Base-by-base conservation (phyloP, 2,888 invertebrate genomes). In the Anoncus sp. region DNA sequence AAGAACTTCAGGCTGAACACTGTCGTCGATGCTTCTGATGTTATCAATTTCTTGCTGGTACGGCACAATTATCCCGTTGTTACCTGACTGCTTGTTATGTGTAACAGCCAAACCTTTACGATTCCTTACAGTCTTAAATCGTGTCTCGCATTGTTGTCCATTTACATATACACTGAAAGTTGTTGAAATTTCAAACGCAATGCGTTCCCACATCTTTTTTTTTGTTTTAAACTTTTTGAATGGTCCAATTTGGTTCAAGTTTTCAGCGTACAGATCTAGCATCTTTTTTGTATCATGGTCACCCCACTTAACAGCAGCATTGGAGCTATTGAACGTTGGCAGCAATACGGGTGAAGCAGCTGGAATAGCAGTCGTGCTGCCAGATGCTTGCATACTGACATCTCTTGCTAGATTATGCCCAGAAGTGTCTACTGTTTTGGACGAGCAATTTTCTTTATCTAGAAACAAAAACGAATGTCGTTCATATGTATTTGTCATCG, bases 191-290 rank as follows among this genome's bases (percentile, higher is more conserved):
- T 31, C 16, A 49, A 49, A 18, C 20, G 47, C 16, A 18, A 49
- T 49, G 49, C 20, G 49, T 49, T 49, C 49, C 49, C 49, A 49
- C 49, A 31, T 31, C 31, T 31, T 20, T 20, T 49, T 49, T 49
- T 49, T 20, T 49, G 49, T 49, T 49, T 49, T 49, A 20, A 49
- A 49, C 49, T 18, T 49, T 49, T 49, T 49, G 10, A 49, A 49
- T 49, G 49, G 49, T 24, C 49, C 49, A 20, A 49, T 12, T 22
- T 49, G 20, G 18, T 10, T 22, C 22, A 49, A 49, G 22, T 49
- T 49, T 49, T 49, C 49, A 20, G 49, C 20, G 22, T 49, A 49
- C 49, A 49, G 18, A 49, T 49, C 49, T 5, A 49, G 49, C 22
- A 49, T 20, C 10, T 49, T 49, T 22, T 49, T 49, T 9, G 49